Base-by-base conservation (phyloP, 2,797 vertebrate species). In the Cirrhinus molitorella region DNA sequence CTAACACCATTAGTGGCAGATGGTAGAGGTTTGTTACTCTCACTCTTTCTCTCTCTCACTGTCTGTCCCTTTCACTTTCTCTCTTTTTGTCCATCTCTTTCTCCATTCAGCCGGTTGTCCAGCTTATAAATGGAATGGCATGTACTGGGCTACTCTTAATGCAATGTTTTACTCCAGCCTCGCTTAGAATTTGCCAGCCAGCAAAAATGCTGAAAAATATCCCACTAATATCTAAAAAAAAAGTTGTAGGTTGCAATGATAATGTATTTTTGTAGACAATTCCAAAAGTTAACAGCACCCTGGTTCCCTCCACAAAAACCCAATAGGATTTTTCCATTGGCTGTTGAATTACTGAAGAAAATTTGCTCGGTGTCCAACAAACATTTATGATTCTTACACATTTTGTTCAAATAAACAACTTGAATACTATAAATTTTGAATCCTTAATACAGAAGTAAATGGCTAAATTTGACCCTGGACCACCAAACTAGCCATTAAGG, bases 61-160 rank as follows among this genome's bases (percentile, higher is more conserved):
- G 59, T 83, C 74, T 78, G 73, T 76, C 83, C 80, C 79, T 83
- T 73, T 71, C 78, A 75, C 61, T 83, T 68, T 71, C 84, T n/a
- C 81, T 53, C 25, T 31, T 53, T 86, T 72, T 79, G 59, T 55
- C 49, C 49, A 17, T 80, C 74, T 83, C 80, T 28, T 34, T 79
- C 83, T 71, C 76, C 66, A 53, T 76, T 71, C 80, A 53, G 63
- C 43, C 40, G 0, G 31, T 57, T 83, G 81, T 65, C 31, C 37
- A 28, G 89, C 83, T 80, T 91, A 61, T 61, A 91, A 92, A 93
- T 92, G 92, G 88, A 87, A 87, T 89, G 88, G 82, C 85, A 72
- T 89, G 89, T 89, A 87, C 86, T 49, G 88, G 88, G 84, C 86
- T 85, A 75, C 85, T 88, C 86, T 90, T 93, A 93, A 91, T 92